A percentile compares a stretch with the other conserved stretches of the same genome.
Conservation (phyloP, 2,113 vertebrate species). For the Oxyruncus cristatus region DNA sequence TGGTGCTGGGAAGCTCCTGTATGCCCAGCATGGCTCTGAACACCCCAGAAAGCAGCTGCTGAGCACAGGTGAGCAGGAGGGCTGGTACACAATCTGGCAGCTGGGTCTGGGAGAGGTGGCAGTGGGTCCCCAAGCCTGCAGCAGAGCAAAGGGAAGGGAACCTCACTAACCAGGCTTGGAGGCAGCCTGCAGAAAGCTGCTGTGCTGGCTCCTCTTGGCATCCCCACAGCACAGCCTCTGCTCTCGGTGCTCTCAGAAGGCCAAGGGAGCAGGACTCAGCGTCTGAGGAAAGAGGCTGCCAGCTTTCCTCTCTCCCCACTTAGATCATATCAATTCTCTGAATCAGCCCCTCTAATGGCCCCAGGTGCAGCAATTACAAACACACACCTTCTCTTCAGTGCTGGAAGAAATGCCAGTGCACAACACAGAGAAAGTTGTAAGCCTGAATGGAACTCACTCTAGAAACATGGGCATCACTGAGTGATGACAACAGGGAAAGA, state of each 20-base stretch:
- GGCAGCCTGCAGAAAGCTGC: not conserved
- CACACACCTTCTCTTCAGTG: accelerated
- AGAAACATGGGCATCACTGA: not conserved
- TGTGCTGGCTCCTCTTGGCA: not conserved
- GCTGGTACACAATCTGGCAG: not conserved
- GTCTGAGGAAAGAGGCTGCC: not conserved
- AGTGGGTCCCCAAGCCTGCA: accelerated
- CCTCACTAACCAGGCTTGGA: not conserved
- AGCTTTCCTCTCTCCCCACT: not conserved
- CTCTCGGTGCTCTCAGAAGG: not conserved
- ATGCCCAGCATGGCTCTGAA: not conserved
- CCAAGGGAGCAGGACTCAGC: not conserved
- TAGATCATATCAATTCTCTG: not conserved
- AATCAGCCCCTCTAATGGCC: not conserved
- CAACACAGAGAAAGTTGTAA: not conserved
- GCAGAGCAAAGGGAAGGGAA: not conserved
- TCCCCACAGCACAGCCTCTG: not conserved
- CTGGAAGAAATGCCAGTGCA: not conserved
- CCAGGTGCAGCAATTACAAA: not conserved
- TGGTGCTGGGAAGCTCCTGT: not conserved
- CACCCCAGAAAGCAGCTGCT: not conserved
- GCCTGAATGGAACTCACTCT: not conserved
- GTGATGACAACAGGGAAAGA: accelerated
- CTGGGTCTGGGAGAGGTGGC: not conserved
- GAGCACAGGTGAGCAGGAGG: not conserved